Percentiles rank a stretch among this genome's conserved stretches.
Evolutionary conservation across 2,888 invertebrate species (phyloP).

Genomic region (Microctonus brassicae): DNA sequence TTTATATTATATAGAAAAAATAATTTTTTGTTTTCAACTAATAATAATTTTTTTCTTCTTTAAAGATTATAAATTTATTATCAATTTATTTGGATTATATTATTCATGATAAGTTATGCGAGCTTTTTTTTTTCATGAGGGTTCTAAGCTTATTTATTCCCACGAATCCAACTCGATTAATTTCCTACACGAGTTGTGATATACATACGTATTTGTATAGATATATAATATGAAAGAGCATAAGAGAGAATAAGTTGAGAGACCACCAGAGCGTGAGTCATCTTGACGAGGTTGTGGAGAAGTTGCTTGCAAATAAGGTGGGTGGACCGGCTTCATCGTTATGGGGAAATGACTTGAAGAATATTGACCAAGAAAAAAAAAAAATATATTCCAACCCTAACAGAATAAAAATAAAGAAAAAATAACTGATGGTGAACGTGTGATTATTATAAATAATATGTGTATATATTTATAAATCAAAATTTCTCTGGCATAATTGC

Average conservation of each 20-base stretch:
- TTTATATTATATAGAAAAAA: too few relatives aligned
- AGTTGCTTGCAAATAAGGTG: slow-evolving; percentile 2
- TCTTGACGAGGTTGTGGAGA: slow-evolving; percentile 11
- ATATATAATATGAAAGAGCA: not conserved
- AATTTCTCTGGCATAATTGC: slow-evolving; percentile 44
- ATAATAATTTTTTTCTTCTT: too few relatives aligned
- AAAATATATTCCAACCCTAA: not conserved
- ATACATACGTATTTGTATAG: not conserved
- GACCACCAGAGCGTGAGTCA: slow-evolving; percentile 5
- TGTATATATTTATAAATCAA: slow-evolving; percentile 5
- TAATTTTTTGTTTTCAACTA: too few relatives aligned
- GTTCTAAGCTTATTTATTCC: not conserved
- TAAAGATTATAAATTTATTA: not conserved
- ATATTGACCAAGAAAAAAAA: slow-evolving; percentile 11
- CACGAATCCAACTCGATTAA: slow-evolving; percentile 1
- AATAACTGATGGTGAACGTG: not conserved
- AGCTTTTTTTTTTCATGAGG: not conserved
- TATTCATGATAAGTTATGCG: not conserved
- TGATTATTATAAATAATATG: not conserved
- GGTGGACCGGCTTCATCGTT: slow-evolving; percentile 8
- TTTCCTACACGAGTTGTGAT: not conserved
- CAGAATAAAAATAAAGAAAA: too few relatives aligned
- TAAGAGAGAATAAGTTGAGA: not conserved
- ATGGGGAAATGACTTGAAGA: not conserved
- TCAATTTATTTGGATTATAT: not conserved